Base-by-base conservation (phyloP, 2,113 vertebrate genomes). In the Heterotilapia buettikoferi region DNA sequence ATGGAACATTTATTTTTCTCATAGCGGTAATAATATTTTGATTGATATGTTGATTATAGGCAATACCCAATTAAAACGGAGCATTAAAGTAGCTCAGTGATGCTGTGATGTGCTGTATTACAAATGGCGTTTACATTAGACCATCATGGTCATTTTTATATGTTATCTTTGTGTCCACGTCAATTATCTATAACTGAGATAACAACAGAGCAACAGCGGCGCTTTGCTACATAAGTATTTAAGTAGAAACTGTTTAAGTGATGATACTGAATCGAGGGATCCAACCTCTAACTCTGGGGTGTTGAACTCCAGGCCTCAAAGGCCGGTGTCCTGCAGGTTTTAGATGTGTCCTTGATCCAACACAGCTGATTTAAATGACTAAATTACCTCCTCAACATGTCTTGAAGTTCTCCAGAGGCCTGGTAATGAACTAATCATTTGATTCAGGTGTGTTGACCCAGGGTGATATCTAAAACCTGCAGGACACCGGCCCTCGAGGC, bases 401-500 rank as follows among this genome's bases (percentile, higher is more conserved):
- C 57, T 18, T 61, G 26, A 61, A 61, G 57, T 4, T 61, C 29
- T 18, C 57, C 57, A 61, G 57, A 0, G 57, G 57, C 57, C 57
- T 10, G 16, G 16, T 33, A 61, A 61, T 0, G 0, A 61, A 61
- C 57, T 61, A 61, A 61, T 61, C 29, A 61, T 61, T 61, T 61
- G 57, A 57, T 57, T 57, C 2, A 2, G 12, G 24, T n/a, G 54
- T 26, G 24, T 14, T 57, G 54, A 57, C 54, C 54, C 54, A 57
- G 0, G 54, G 56, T 57, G 24, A 61, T 1, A 33, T 61, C 57
- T 33, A 61, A 61, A 33, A 33, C 0, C 29, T 61, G 29, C 57
- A 61, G 57, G 57, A 61, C 16, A 33, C 57, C 16, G 9, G 57
- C 57, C 57, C 9, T 61, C 3, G 9, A 61, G 57, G 16, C 57